Conservation (phyloP, 2,113 vertebrate genomes). For the Sitta europaea region DNA sequence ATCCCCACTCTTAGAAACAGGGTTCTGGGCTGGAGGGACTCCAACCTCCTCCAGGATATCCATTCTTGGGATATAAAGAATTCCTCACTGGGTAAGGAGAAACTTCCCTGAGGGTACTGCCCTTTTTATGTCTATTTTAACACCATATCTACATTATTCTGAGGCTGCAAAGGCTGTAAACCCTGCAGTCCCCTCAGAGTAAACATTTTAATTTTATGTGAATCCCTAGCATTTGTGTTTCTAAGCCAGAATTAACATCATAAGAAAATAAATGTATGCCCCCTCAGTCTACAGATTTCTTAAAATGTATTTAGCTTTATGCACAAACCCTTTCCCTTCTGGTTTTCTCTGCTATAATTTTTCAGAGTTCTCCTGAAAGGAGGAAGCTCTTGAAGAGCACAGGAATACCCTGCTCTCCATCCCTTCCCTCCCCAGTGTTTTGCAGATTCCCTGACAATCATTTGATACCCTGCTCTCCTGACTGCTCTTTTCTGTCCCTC, state of each 20-base stretch:
- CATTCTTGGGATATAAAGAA: background rate
- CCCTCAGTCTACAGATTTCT: background rate
- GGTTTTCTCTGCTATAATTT: background rate
- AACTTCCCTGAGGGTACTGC: background rate
- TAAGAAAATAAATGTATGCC: background rate
- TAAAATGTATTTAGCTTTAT: background rate
- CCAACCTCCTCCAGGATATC: background rate
- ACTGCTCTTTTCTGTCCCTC: background rate
- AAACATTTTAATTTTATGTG: background rate
- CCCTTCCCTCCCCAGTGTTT: background rate
- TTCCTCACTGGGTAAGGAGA: accelerated
- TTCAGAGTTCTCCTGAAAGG: background rate
- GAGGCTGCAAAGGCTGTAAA: background rate
- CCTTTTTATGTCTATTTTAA: background rate
- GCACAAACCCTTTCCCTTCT: background rate
- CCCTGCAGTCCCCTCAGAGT: background rate
- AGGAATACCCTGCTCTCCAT: background rate
- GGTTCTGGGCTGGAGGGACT: background rate
- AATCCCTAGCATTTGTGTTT: background rate
- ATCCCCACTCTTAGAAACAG: background rate
- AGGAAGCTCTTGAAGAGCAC: background rate
- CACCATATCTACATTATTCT: background rate
- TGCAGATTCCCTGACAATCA: background rate
- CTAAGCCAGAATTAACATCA: background rate
- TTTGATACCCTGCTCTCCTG: background rate